phyloP scores from a whole-genome alignment of 2,797 vertebrate genomes.

The Manis crassicaudata region DNA sequence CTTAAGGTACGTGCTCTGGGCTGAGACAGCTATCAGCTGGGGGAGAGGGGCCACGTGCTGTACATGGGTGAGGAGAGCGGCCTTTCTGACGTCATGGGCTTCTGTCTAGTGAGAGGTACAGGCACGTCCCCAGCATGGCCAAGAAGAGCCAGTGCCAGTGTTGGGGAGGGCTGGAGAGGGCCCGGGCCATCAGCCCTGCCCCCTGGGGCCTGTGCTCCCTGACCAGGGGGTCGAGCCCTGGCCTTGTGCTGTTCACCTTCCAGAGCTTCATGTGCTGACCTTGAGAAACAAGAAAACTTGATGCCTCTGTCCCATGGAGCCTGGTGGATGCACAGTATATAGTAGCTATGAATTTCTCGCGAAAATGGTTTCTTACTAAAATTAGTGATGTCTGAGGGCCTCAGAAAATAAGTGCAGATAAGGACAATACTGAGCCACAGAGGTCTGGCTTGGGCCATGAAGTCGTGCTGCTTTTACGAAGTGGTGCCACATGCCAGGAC shows the following conservation, averaged over 20 bases:
- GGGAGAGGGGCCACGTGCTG: not conserved
- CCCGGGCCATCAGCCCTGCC: accelerated
- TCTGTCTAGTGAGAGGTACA: not conserved
- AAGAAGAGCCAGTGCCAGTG: not conserved
- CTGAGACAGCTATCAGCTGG: accelerated
- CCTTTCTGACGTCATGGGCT: not conserved
- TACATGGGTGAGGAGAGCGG: accelerated
- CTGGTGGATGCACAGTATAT: accelerated
- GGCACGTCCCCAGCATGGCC: accelerated
- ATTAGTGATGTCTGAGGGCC: not conserved
- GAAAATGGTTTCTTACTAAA: not conserved
- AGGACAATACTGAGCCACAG: not conserved
- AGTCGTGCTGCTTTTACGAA: not conserved
- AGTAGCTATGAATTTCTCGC: not conserved
- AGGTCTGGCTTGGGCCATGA: accelerated
- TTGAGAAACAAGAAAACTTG: accelerated
- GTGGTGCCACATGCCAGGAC: not conserved
- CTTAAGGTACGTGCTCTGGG: constrained; percentile 87
- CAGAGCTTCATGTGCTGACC: not conserved
- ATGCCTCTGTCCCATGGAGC: not conserved
- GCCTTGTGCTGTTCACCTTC: accelerated
- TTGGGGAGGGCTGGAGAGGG: not conserved
- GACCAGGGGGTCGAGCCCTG: not conserved
- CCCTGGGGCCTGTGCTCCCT: accelerated
- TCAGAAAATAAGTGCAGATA: not conserved